Conservation (phyloP, 2,888 invertebrate genomes). For the Rambutsinella grinnellia region DNA sequence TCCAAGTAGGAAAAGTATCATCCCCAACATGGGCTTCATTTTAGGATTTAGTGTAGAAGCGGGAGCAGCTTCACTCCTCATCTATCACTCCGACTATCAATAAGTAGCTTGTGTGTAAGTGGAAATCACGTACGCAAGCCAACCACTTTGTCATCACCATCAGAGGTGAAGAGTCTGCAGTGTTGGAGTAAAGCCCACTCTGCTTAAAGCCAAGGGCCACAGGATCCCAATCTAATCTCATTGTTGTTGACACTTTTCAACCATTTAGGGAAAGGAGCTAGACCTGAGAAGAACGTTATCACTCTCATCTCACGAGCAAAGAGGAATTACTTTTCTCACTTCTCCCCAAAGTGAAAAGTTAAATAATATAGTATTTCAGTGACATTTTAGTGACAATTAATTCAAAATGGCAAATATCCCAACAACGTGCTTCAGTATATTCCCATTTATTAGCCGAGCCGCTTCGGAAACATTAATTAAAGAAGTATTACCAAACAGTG, state of each 20-base stretch:
- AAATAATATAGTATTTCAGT: too few relatives aligned
- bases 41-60: too few relatives aligned
- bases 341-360: too few relatives aligned
- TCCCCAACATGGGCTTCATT: too few relatives aligned
- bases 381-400: background rate
- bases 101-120: too few relatives aligned
- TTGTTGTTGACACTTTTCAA: constrained; percentile 41
- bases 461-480: constrained; percentile 35
- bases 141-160: constrained; percentile 17
- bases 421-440: constrained; percentile 54
- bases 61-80: too few relatives aligned
- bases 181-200: too few relatives aligned
- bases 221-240: constrained; percentile 30
- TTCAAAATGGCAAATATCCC: constrained; percentile 52
- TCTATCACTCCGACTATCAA: too few relatives aligned
- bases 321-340: background rate
- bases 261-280: constrained; percentile 31
- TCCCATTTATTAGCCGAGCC: constrained; percentile 48
- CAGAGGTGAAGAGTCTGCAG: too few relatives aligned
- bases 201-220: constrained; percentile 30
- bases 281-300: constrained; percentile 20
- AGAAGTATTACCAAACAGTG: constrained; percentile 30
- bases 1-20: too few relatives aligned
- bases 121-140: too few relatives aligned
- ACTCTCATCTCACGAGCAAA: background rate